These are phyloP conservation scores for Sebastes nivosus DNA, from an alignment of 2,797 vertebrate species.

Conservation along the genomic window DNA sequence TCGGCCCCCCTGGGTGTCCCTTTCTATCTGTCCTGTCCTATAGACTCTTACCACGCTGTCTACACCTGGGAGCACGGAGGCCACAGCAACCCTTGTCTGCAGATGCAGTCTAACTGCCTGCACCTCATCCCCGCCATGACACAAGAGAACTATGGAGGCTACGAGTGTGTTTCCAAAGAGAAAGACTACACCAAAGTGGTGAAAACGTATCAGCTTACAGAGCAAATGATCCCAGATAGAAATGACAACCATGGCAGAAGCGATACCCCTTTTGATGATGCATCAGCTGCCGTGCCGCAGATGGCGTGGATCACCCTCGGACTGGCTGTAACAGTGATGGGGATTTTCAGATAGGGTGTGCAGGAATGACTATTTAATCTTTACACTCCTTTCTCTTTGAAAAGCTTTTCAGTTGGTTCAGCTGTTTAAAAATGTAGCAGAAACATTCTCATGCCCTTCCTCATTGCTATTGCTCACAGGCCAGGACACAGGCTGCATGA, in stretches of 20 bases:
- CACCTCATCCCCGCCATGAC: slow-evolving; percentile 77
- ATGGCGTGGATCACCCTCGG: slow-evolving; percentile 12
- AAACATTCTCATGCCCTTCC: not conserved
- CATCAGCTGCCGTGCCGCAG: not conserved
- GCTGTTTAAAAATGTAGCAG: not conserved
- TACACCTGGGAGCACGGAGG: slow-evolving; percentile 77
- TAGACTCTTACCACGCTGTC: slow-evolving; percentile 81
- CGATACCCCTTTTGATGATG: not conserved
- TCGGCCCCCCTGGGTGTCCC: slow-evolving; percentile 63
- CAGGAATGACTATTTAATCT: not conserved
- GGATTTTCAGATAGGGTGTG: slow-evolving; percentile 12
- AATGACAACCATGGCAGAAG: accelerated
- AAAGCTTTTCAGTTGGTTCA: not conserved
- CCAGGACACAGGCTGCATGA: not conserved
- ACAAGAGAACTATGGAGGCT: slow-evolving; percentile 69
- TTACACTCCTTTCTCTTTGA: not conserved
- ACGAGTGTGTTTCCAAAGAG: slow-evolving; percentile 79
- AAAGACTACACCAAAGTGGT: slow-evolving; percentile 70
- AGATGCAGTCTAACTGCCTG: slow-evolving; percentile 75
- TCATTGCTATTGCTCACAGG: not conserved
- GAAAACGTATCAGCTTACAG: slow-evolving; percentile 60
- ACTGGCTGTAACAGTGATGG: not conserved
- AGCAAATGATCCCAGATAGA: not conserved
- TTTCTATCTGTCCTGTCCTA: slow-evolving; percentile 83
- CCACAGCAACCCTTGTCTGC: slow-evolving; percentile 65